Evolutionary conservation across 2,113 vertebrate genomes (phyloP).

Genomic region (Percina caprodes): DNA sequence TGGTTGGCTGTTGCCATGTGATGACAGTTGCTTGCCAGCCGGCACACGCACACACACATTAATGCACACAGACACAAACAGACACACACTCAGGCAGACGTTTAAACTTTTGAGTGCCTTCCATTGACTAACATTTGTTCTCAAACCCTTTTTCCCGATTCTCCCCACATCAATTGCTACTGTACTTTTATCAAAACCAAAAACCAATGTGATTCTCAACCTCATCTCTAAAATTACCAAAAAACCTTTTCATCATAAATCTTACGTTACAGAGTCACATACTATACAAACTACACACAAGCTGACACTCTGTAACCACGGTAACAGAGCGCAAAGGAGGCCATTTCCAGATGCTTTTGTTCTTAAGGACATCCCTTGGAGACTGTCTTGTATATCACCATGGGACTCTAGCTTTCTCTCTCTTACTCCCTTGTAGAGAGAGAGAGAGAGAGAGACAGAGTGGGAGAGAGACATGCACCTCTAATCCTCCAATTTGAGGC

Average conservation of each 20-base stretch:
- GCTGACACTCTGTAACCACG: constrained; percentile 74
- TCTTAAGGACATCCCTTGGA: constrained; percentile 76
- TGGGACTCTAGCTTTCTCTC: constrained; percentile 47
- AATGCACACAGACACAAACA: neutral
- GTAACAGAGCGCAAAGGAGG: constrained; percentile 75
- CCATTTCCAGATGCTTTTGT: constrained; percentile 79
- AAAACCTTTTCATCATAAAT: neutral
- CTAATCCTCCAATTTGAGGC: constrained; percentile 66
- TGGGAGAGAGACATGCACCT: constrained; percentile 29
- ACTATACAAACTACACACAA: constrained; percentile 55
- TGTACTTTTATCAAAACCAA: neutral
- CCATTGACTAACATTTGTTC: constrained; percentile 30
- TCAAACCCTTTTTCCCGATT: constrained; percentile 21
- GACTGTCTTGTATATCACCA: constrained; percentile 69
- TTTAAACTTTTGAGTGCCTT: constrained; percentile 44
- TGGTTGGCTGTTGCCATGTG: constrained; percentile 74
- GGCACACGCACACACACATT: constrained; percentile 21
- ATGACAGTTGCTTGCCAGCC: constrained; percentile 73
- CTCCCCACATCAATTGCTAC: neutral
- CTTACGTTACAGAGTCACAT: constrained; percentile 37
- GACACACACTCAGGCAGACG: constrained; percentile 36
- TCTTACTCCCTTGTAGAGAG: constrained; percentile 39
- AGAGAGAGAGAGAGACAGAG: constrained; percentile 7
- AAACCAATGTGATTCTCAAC: constrained; percentile 23
- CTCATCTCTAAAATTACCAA: constrained; percentile 7